These are phyloP conservation scores for Crepidodera aurea DNA, from an alignment of 2,888 invertebrate genomes.

Conservation along the genomic window DNA sequence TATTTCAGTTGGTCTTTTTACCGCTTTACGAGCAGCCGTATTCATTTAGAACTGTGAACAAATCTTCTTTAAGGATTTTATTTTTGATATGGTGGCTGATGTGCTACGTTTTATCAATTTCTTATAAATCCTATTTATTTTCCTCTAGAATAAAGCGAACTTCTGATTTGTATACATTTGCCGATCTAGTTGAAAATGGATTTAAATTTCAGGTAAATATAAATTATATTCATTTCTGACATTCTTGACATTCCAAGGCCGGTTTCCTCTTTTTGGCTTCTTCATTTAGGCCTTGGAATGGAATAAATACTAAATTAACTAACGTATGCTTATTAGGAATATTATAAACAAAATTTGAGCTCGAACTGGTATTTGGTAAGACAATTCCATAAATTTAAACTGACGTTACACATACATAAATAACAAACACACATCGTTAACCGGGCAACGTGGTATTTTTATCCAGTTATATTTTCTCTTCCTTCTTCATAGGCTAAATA, in stretches of 20 bases:
- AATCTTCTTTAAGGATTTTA: conserved; percentile 23
- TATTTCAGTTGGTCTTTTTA: conserved; percentile 19
- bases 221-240: background rate
- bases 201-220: conserved; percentile 17
- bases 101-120: conserved; percentile 29
- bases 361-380: no score
- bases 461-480: no score
- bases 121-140: conserved; percentile 34
- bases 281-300: no score
- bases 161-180: background rate
- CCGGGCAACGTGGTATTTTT: no score
- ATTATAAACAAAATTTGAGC: no score
- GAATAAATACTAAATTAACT: background rate
- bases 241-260: no score
- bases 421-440: no score
- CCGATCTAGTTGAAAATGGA: conserved; percentile 2
- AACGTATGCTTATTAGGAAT: background rate
- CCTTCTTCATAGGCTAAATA: no score
- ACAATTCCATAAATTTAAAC: no score
- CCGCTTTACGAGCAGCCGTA: conserved; percentile 19
- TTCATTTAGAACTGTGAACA: background rate
- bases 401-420: no score
- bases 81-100: conserved; percentile 42
- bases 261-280: no score
- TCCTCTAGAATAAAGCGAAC: background rate